Percentiles rank a stretch among this genome's conserved stretches.
Evolutionary conservation across 1,140 invertebrate species (phyloP).

Genomic region (Linepithema humile): DNA sequence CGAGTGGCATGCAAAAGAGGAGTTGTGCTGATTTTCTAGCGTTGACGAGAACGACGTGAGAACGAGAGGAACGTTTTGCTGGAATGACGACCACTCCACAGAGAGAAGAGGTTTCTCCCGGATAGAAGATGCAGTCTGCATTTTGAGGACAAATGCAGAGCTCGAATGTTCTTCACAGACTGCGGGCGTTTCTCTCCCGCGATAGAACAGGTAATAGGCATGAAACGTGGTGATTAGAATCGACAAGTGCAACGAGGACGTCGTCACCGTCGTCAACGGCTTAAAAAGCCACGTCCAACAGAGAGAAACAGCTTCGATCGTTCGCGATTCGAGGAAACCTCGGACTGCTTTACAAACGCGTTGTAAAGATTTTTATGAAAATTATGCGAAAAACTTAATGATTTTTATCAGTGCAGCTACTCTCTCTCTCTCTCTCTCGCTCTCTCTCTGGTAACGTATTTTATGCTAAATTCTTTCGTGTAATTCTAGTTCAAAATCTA

Average conservation of each 20-base stretch:
- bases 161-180: conserved; percentile 27
- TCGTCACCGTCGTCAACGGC: not conserved
- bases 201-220: conserved; percentile 39
- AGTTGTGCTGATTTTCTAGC: conserved; percentile 22
- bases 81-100: conserved; percentile 35
- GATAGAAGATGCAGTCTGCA: not conserved
- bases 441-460: too few species aligned
- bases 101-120: not conserved
- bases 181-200: not conserved
- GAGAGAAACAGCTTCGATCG: not conserved
- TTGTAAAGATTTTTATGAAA: not conserved
- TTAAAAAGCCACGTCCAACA: conserved; percentile 16
- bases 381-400: not conserved
- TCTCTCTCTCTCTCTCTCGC: too few species aligned
- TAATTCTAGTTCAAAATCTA: too few species aligned
- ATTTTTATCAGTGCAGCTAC: too few species aligned
- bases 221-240: conserved; percentile 61
- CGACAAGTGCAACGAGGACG: conserved; percentile 47
- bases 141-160: conserved; percentile 2
- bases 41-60: not conserved
- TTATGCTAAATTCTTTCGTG: too few species aligned
- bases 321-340: not conserved
- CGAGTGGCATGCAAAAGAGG: not conserved
- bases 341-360: not conserved
- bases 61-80: conserved; percentile 14